Base-by-base conservation (phyloP, 35 echinoderm and acorn worm species). In the Lytechinus variegatus region DNA sequence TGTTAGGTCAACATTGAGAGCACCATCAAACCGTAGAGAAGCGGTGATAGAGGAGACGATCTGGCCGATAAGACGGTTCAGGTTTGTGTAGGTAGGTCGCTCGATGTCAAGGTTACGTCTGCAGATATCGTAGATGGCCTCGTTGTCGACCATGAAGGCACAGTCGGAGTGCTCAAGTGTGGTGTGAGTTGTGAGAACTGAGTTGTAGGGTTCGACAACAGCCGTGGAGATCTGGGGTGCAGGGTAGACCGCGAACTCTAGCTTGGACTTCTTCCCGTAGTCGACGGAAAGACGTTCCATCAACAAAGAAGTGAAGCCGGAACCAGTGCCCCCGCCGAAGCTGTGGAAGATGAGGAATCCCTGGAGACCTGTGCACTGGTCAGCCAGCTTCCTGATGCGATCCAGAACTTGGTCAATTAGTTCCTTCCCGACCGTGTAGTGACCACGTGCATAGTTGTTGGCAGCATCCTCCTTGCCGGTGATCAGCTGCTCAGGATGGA, bases 61-160 rank as follows among this genome's bases (percentile, higher is more conserved):
- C 86, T 97, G 97, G 24, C 94, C 97, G 53, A 97, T 97, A 24
- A 97, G 97, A 95, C 97, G 96, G 56, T 97, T 97, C 9, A 97
- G 94, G 56, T 97, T 97, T 11, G 95, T 97, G 86, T 97, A 97
- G 12, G 97, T 96, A 16, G 97, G 97, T 12, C 95, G 66, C 87
- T 97, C 97, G 53, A 97, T 97, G 94, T 97, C 96, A n/a, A 97
- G 95, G 95, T 97, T 97, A 12, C 97, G 97, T 87, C 94, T 89
- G 55, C 97, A 97, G 86, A 97, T 95, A 56, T 97, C 97, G 86
- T 97, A 97, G 90, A 97, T 97, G 44, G 97, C 97, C 87, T 97
- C 97, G 96, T 97, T 97, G 94, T 97, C 97, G 54, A 97, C 97
- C 97, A 97, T 97, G 97, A 97, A 97, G 61, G 97, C 97, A 95